These are phyloP conservation scores for Gnathonemus longibarbis DNA, from an alignment of 2,113 vertebrate species.

Conservation along the genomic window DNA sequence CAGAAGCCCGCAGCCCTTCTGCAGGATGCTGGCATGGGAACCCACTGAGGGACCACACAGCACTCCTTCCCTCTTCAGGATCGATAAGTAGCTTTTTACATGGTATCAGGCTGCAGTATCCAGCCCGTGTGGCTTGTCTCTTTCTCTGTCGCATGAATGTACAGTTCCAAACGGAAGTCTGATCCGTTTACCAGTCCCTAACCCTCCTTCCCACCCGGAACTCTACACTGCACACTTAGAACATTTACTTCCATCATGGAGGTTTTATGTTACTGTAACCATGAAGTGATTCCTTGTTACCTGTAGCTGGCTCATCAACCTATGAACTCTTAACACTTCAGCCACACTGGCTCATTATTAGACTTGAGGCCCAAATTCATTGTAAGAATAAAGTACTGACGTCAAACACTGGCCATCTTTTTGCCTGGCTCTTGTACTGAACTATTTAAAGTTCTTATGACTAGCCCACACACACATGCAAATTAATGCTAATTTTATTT, in stretches of 20 bases:
- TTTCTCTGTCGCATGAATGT: background rate
- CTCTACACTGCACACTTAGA: background rate
- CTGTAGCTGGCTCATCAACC: background rate
- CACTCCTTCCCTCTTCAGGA: background rate
- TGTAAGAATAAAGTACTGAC: background rate
- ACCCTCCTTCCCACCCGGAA: background rate
- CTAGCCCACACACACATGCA: background rate
- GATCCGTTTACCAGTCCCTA: background rate
- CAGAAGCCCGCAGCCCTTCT: background rate
- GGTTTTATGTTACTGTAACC: background rate
- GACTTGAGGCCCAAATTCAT: background rate
- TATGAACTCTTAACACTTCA: background rate
- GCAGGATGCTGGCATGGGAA: background rate
- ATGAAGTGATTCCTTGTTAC: background rate
- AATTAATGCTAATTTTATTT: background rate
- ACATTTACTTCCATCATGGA: background rate
- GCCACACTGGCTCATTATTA: background rate
- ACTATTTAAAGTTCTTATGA: background rate
- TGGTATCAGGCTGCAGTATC: background rate
- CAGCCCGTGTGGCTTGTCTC: background rate
- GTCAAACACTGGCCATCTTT: background rate
- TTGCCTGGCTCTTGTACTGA: background rate
- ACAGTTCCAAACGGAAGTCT: background rate
- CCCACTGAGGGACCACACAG: background rate
- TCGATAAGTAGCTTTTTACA: background rate